Evolutionary conservation across 1,140 invertebrate genomes (phyloP).

Genomic region (Megalopta genalis): DNA sequence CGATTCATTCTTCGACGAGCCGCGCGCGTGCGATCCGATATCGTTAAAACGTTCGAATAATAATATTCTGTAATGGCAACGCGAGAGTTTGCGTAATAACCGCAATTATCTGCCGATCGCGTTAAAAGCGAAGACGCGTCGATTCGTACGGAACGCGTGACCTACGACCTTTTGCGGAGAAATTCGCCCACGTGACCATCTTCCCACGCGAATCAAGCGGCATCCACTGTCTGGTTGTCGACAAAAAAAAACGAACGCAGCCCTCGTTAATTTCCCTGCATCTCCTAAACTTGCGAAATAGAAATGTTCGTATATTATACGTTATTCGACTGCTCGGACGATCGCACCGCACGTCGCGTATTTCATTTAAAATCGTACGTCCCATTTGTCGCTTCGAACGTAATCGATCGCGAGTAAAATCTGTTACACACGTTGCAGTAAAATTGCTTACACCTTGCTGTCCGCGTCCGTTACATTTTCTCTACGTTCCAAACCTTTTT

Average conservation of each 20-base stretch:
- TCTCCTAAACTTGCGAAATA: slow-evolving; percentile 14
- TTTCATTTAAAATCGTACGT: neutral
- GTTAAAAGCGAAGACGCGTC: slow-evolving; percentile 4
- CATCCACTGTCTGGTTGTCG: slow-evolving; percentile 15
- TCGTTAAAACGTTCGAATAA: neutral
- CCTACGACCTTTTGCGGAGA: slow-evolving; percentile 48
- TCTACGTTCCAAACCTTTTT: too few species aligned
- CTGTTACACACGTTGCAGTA: neutral
- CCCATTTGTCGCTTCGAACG: neutral
- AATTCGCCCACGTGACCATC: slow-evolving; percentile 51
- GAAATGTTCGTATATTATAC: neutral
- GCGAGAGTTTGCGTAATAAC: neutral
- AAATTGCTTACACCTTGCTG: neutral
- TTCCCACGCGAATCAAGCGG: slow-evolving; percentile 50
- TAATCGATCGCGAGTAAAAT: neutral
- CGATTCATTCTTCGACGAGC: neutral
- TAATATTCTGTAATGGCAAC: neutral
- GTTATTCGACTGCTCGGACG: neutral
- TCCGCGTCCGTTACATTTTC: neutral
- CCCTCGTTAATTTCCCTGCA: slow-evolving; percentile 17
- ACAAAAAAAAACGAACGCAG: slow-evolving; percentile 21
- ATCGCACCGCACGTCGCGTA: neutral
- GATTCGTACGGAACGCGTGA: slow-evolving; percentile 29
- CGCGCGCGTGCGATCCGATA: neutral
- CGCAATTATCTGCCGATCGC: slow-evolving; percentile 15